Base-by-base conservation (phyloP, 2,888 invertebrate genomes). In the Dicyrtomina minuta region DNA sequence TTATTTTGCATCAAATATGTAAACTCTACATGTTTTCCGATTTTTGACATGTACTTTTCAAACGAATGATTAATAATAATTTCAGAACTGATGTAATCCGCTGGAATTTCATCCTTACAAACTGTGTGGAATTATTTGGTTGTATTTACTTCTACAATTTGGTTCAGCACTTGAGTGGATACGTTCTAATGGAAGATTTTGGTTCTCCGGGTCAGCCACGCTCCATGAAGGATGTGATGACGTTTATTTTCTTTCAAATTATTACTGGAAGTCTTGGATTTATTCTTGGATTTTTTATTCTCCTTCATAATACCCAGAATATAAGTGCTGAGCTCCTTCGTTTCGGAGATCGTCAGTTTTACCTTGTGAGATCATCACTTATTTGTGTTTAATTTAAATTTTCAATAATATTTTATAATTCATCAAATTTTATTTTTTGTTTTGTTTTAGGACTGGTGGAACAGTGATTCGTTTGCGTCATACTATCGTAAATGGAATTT, bases 401-500 rank as follows among this genome's bases (percentile, higher is more conserved):
- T 60, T 39, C 27, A 20, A n/a, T 22, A 44, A 26, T 41, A 4
- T 15, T 27, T 46, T n/a, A 15, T 59, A 20, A 39, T 33, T 22
- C 15, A 66, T 56, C 17, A 58, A 27, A 41, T 15, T 55, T 24
- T 43, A 39, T 15, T n/a, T 46, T 26, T 17, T 68, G 4, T 51
- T 55, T 49, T 51, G 80, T 80, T n/a, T 41, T 79, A 94, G 88
- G 93, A 93, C 80, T 96, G 96, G 96, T 97, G 96, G 96, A 95
- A 92, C 61, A 87, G 90, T 1, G 88, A 89, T 0, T 88, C 88
- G n/a, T 95, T 89, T 82, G 87, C 88, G 0, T 85, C 84, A n/a
- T 97, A 89, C 82, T 96, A 92, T 81, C 87, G 95, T 10, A 90
- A 90, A 5, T 97, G 97, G 96, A 97, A 97, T 82, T 87, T 92